Conservation (phyloP, 2,797 vertebrate species). For the Rhincodon typus region DNA sequence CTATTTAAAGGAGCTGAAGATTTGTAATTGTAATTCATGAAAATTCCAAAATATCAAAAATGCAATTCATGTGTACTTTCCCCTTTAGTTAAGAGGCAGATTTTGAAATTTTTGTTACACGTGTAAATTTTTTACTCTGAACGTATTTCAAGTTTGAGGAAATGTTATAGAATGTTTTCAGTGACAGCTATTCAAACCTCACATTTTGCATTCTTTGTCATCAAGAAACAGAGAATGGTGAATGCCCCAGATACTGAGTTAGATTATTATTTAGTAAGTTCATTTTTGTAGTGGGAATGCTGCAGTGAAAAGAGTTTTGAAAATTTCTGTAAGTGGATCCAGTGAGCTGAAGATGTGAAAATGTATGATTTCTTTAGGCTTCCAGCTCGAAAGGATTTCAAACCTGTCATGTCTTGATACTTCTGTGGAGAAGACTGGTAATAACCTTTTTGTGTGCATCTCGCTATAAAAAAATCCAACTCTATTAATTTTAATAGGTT, state of each 20-base stretch:
- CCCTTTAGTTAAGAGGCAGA: neutral
- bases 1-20: neutral
- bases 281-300: neutral
- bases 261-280: neutral
- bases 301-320: neutral
- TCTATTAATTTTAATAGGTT: constrained; percentile 35
- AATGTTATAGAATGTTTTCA: neutral
- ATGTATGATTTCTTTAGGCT: neutral
- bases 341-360: neutral
- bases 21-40: neutral
- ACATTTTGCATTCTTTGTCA: neutral
- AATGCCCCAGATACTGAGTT: neutral
- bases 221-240: neutral
- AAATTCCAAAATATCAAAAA: neutral
- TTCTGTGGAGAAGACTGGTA: neutral
- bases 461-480: constrained; percentile 15
- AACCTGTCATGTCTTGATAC: neutral
- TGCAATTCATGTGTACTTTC: neutral
- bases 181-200: neutral
- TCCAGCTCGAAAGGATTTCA: neutral
- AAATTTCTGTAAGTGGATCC: neutral
- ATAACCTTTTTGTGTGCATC: neutral
- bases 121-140: neutral
- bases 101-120: neutral
- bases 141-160: neutral